Base-by-base conservation (phyloP, 2,888 invertebrate genomes). In the Griposia aprilina region DNA sequence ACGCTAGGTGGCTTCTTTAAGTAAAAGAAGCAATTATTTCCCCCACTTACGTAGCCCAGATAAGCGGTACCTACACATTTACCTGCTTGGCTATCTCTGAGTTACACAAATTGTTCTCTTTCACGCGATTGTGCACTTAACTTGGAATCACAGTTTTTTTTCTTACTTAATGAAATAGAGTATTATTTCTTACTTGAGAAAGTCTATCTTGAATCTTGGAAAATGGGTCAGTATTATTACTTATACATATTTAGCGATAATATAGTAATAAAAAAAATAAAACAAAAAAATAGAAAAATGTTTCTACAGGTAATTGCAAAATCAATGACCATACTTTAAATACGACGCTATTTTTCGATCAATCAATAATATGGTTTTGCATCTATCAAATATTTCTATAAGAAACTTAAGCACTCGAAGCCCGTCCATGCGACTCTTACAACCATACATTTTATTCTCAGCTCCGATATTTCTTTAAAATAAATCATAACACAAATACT, bases 21-120 rank as follows among this genome's bases (percentile, higher is more conserved):
- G 78, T 82, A 74, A 83, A 79, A 78, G 74, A 83, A 83, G 73
- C 73, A 55, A 74, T 83, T 80, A 83, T 74, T 80, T 71, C 41
- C 52, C 70, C 48, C 69, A n/a, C 62, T 83, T 67, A 76, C 57
- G 55, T 23, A 76, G 8, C 57, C 3, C 2, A 83, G 83, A 83
- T 83, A 83, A 83, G 69, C 70, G 70, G 48, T 17, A 66, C 26
- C 20, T 65, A 62, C 36, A 68, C 70, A 68, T 76, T 81, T 72
- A 80, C 80, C 63, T 73, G 50, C 23, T 36, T 3, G 45, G 60
- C 41, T 83, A 74, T 74, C 66, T 82, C 41, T 48, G 41, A 76
- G n/a, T 36, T 74, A 60, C 70, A 83, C 52, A 36, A 83, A 83
- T 82, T 13, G 76, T 68, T 63, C 26, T 62, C 15, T 52, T 62